These are phyloP conservation scores for Oppia nitens DNA, from an alignment of 1,140 invertebrate species.

Conservation along the genomic window DNA sequence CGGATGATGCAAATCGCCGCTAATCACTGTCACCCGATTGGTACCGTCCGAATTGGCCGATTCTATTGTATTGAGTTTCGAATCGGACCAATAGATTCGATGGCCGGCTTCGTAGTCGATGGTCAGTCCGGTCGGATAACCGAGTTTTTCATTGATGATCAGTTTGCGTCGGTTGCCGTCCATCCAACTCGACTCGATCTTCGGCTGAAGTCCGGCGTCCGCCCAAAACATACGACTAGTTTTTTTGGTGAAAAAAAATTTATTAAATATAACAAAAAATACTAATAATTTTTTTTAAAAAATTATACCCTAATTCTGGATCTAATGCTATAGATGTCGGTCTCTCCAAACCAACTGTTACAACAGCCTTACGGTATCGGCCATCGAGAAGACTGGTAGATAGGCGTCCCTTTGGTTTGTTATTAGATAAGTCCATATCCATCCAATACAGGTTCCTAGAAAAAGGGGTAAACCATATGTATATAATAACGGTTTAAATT, in stretches of 20 bases:
- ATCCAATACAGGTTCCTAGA: slow-evolving; percentile 81
- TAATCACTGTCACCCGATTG: slow-evolving; percentile 39
- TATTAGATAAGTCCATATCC: slow-evolving; percentile 51
- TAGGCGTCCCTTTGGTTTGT: slow-evolving; percentile 41
- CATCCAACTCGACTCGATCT: slow-evolving; percentile 82
- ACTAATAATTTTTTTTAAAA: not conserved
- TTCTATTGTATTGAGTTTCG: slow-evolving; percentile 82
- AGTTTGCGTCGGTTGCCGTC: slow-evolving; percentile 69
- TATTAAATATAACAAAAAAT: not conserved
- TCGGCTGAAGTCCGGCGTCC: slow-evolving; percentile 45
- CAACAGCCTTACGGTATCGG: slow-evolving; percentile 58
- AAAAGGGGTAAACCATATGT: slow-evolving; percentile 7
- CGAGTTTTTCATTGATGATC: slow-evolving; percentile 53
- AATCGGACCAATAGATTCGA: slow-evolving; percentile 85
- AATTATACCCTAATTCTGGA: slow-evolving; percentile 41
- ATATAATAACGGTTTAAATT: not conserved
- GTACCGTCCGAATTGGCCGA: slow-evolving; percentile 64
- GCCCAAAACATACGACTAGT: slow-evolving; percentile 70
- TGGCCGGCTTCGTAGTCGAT: slow-evolving; percentile 74
- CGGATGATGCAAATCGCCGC: slow-evolving; percentile 40
- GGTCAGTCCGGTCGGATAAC: slow-evolving; percentile 66
- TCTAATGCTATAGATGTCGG: slow-evolving; percentile 74
- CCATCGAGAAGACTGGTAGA: slow-evolving; percentile 78
- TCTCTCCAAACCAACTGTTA: slow-evolving; percentile 44
- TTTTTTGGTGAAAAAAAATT: not conserved